These are phyloP conservation scores for Syngnathoides biaculeatus DNA, from an alignment of 2,113 vertebrate genomes.

Conservation along the genomic window DNA sequence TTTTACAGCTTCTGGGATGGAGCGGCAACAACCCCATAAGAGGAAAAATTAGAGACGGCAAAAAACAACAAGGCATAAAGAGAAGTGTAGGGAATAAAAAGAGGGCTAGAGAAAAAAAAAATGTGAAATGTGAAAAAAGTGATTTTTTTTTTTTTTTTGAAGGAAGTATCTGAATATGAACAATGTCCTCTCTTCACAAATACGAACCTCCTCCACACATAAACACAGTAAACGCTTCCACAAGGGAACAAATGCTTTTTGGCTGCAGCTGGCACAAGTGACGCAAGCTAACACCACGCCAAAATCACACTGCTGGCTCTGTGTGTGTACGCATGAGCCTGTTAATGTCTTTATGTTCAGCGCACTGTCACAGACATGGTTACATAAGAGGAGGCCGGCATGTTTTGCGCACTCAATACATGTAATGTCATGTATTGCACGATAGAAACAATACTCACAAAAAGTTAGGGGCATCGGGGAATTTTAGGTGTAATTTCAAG, in stretches of 20 bases:
- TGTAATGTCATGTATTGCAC: background rate
- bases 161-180: background rate
- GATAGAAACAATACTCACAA: too few relatives aligned
- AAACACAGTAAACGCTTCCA: constrained; percentile 18
- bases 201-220: constrained; percentile 2
- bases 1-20: background rate
- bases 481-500: too few relatives aligned
- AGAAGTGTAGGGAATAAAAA: constrained; percentile 18
- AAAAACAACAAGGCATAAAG: constrained; percentile 32
- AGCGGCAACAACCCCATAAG: background rate
- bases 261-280: constrained; percentile 26
- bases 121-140: too few relatives aligned
- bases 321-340: constrained; percentile 3
- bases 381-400: background rate
- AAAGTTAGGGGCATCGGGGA: too few relatives aligned
- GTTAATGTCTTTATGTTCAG: constrained; percentile 8
- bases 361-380: background rate
- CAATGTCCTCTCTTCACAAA: constrained; percentile 11
- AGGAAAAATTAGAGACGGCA: constrained; percentile 26
- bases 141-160: background rate
- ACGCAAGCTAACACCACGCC: constrained; percentile 22
- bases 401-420: background rate
- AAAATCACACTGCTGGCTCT: constrained; percentile 23
- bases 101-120: constrained; percentile 9
- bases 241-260: constrained; percentile 26